These are phyloP conservation scores for Volucella bombylans DNA, from an alignment of 2,888 invertebrate genomes.

Conservation along the genomic window DNA sequence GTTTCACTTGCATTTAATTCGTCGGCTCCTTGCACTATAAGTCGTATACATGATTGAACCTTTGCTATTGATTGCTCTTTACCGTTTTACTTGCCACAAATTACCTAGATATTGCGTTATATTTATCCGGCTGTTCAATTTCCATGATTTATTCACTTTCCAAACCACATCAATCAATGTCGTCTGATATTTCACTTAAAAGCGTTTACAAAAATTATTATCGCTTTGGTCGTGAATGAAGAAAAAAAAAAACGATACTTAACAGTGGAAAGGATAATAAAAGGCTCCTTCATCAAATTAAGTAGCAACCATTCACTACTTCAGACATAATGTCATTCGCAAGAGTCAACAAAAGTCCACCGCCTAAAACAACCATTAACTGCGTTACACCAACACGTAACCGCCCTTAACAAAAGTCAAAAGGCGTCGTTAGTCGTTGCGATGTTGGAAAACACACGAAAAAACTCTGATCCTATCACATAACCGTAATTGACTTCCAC, in stretches of 20 bases:
- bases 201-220: conserved; percentile 33
- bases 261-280: no score
- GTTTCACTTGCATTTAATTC: no score
- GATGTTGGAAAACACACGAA: not conserved
- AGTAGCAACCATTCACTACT: not conserved
- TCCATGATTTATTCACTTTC: conserved; percentile 14
- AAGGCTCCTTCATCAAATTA: not conserved
- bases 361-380: conserved; percentile 28
- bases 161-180: conserved; percentile 44
- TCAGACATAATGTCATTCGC: conserved; percentile 1
- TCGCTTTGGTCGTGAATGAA: conserved; percentile 1
- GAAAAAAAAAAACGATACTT: not conserved
- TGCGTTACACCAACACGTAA: not conserved
- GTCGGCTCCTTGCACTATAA: no score
- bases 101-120: no score
- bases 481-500: conserved; percentile 23
- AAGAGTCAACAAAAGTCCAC: not conserved
- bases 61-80: no score
- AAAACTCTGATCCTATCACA: conserved; percentile 22
- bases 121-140: not conserved
- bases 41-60: no score
- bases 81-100: no score
- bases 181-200: conserved; percentile 19
- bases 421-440: not conserved
- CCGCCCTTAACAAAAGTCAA: not conserved